Evolutionary conservation across 2,113 vertebrate genomes (phyloP).

Genomic region (Pampusana beccarii): DNA sequence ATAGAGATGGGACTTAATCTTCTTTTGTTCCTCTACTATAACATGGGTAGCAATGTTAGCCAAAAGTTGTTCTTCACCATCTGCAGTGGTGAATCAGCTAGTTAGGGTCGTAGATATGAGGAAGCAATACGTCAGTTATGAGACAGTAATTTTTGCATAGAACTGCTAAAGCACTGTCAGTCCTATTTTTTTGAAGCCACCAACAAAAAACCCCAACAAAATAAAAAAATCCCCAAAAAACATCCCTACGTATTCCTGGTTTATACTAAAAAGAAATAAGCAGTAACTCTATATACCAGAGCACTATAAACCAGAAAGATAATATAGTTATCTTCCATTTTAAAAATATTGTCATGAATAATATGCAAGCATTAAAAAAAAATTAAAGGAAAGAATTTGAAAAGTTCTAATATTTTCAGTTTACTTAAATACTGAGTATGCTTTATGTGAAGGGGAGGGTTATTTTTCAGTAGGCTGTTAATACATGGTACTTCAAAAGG

Average conservation of each 20-base stretch:
- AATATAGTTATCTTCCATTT: not conserved
- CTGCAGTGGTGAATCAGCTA: not conserved
- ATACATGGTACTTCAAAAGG: not conserved
- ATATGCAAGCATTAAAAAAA: not conserved
- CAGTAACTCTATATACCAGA: not conserved
- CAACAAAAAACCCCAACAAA: not conserved
- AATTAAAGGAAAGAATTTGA: not conserved
- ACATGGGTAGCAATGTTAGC: not conserved
- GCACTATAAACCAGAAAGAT: not conserved
- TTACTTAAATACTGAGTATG: not conserved
- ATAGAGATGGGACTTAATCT: not conserved
- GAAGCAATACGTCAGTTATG: not conserved
- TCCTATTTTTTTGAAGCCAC: not conserved
- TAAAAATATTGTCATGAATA: not conserved
- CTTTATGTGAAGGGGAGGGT: not conserved
- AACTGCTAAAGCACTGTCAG: not conserved
- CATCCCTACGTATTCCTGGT: rapidly evolving
- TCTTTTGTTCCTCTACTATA: not conserved
- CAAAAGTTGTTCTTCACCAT: not conserved
- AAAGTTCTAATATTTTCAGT: not conserved
- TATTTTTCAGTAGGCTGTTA: not conserved
- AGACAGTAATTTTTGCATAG: not conserved
- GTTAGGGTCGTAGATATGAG: not conserved
- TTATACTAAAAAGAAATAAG: not conserved
- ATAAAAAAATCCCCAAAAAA: not conserved